Evolutionary conservation across 2,888 invertebrate species (phyloP), one percentile per base, ranked within the genome.

Genomic region (Nomada fabriciana): DNA sequence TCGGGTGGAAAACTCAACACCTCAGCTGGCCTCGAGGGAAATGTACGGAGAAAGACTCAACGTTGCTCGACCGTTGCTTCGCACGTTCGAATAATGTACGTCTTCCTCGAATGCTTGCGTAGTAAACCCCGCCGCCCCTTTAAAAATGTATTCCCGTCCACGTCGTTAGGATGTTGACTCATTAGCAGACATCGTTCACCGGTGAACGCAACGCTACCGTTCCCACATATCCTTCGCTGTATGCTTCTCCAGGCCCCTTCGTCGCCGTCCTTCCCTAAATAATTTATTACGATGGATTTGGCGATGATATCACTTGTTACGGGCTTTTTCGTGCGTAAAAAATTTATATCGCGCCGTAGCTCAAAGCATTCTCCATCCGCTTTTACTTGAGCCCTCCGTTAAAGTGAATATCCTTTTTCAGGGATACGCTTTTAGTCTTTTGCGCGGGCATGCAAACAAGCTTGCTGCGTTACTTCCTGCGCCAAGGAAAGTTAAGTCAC

Each of bases 41-140:
- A 86, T 86, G 86, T 80, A 76, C 75, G 83, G 83, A 78, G 76
- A 76, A 83, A 71, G 74, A 72, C 69, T 76, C 57, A 80, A 78
- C 80, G 69, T 64, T 71, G 72, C 76, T 74, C 76, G 75, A 55
- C 61, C 59, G 72, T 76, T 75, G 76, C 63, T 68, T 68, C 42
- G n/a, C 60, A 59, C 73, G 13, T 68, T 64, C 68, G 43, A 42
- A 72, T 72, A 76, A 72, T 43, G 76, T 20, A 75, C 18, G 47
- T 50, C 13, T 25, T 53, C 42, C 55, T 63, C 67, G 55, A 68
- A 84, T 74, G 74, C 64, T 78, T 76, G 61, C 59, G 60, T 25
- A 61, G 52, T 25, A 53, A 36, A 57, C 53, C 59, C 52, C 42
- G 13, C 52, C 18, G 36, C 47, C 60, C 60, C 70, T 57, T 85